These are phyloP conservation scores for Poeciliopsis infans DNA, from an alignment of 2,797 vertebrate species.

Conservation along the genomic window DNA sequence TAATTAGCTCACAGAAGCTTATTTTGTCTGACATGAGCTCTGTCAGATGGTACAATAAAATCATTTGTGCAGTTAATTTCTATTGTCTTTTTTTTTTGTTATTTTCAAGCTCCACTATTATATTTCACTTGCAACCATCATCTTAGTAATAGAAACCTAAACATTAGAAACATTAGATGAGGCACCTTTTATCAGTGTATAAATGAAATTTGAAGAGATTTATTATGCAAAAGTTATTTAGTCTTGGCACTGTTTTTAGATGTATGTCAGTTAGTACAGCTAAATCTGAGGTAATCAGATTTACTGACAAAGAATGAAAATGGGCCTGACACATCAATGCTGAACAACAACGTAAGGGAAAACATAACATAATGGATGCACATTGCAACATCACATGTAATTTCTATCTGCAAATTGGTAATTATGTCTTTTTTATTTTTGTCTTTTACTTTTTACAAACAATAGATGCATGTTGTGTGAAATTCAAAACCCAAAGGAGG, in stretches of 20 bases:
- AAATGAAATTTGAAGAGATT: background rate
- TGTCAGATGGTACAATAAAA: background rate
- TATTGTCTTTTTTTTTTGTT: background rate
- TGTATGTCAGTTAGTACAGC: background rate
- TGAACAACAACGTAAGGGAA: background rate
- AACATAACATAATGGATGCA: background rate
- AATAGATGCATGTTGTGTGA: background rate
- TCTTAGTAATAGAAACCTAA: background rate
- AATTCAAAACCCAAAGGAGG: background rate
- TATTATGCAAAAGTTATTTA: background rate
- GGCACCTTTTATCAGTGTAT: background rate
- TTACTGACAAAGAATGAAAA: background rate
- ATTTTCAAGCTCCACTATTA: background rate
- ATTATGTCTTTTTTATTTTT: background rate
- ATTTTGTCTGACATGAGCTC: background rate
- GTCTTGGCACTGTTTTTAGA: background rate
- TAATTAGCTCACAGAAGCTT: background rate
- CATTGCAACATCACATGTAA: background rate
- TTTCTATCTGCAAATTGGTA: background rate
- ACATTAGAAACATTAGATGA: background rate
- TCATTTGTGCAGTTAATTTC: background rate
- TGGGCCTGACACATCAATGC: background rate
- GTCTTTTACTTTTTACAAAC: background rate
- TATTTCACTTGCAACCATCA: background rate
- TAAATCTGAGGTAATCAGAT: background rate